A percentile compares a stretch with the other conserved stretches of the same genome.
Evolutionary conservation across 2,888 invertebrate species (phyloP).

Genomic region (Crocallis elinguaria): DNA sequence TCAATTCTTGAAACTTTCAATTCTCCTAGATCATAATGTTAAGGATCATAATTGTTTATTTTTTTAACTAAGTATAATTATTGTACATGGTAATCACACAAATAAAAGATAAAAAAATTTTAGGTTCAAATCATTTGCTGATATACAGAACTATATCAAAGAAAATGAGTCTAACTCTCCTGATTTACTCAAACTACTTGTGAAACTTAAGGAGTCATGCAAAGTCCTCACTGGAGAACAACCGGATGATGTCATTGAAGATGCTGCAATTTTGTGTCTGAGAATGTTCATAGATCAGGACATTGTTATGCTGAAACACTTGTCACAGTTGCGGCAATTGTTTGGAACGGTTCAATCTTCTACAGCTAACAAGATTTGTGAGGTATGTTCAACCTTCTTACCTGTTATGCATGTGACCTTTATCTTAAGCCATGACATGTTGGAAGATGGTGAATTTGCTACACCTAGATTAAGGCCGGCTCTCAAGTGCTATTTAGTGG

Average conservation of each 20-base stretch:
- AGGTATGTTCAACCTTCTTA: slow-evolving; percentile 64
- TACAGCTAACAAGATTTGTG: slow-evolving; percentile 84
- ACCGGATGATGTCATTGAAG: slow-evolving; percentile 84
- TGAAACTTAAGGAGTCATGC: slow-evolving; percentile 61
- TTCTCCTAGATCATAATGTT: no score
- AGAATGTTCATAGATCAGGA: slow-evolving; percentile 86
- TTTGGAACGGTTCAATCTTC: slow-evolving; percentile 85
- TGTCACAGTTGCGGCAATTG: slow-evolving; percentile 82
- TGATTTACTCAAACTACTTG: slow-evolving; percentile 61
- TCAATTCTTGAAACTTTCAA: no score
- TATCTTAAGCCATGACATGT: no score
- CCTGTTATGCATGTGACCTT: no score
- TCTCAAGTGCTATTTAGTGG: no score
- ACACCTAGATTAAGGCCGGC: no score
- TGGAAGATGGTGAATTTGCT: no score
- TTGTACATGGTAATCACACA: no score
- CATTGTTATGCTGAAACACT: slow-evolving; percentile 84
- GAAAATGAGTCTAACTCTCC: slow-evolving; percentile 59
- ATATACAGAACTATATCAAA: slow-evolving; percentile 75
- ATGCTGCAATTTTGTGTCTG: slow-evolving; percentile 86
- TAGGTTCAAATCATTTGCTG: slow-evolving; percentile 79
- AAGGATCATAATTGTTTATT: no score
- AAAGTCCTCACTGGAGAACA: slow-evolving; percentile 83
- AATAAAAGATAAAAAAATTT: slow-evolving; percentile 15
- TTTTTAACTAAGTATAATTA: no score